A percentile compares a stretch with the other conserved stretches of the same genome.
Conservation (phyloP, 2,113 vertebrate species). For the Tylochromis polylepis region DNA sequence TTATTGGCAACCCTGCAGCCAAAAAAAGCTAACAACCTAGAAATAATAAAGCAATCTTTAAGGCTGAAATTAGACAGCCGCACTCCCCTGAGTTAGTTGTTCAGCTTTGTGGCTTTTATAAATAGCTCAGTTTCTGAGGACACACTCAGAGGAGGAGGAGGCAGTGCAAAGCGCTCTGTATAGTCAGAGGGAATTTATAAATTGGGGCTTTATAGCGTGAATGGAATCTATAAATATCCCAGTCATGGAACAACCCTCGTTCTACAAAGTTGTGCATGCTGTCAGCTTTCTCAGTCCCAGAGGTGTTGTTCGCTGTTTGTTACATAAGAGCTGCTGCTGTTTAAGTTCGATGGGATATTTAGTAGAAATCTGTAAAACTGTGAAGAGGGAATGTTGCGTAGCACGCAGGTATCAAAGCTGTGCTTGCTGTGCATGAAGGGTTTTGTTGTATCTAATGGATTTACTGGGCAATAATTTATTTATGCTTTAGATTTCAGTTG, state of each 20-base stretch:
- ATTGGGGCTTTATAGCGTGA: constrained; percentile 48
- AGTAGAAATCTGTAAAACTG: neutral
- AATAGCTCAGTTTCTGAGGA: constrained; percentile 64
- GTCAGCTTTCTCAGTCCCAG: constrained; percentile 23
- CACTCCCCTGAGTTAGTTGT: constrained; percentile 47
- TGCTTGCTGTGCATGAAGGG: neutral
- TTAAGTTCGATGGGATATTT: neutral
- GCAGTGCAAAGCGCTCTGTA: constrained; percentile 6
- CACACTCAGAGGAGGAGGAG: constrained; percentile 1
- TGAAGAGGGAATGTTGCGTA: neutral
- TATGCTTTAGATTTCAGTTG: neutral
- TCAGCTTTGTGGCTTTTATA: constrained; percentile 50
- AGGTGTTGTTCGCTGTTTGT: constrained; percentile 25
- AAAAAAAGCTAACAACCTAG: constrained; percentile 60
- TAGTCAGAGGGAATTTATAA: constrained; percentile 48
- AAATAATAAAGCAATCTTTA: constrained; percentile 62
- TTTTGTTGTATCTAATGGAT: neutral
- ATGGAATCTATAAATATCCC: constrained; percentile 54
- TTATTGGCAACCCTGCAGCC: constrained; percentile 54
- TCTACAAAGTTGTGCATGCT: constrained; percentile 23
- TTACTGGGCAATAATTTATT: neutral
- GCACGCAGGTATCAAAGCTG: neutral
- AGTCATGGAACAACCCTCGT: constrained; percentile 23
- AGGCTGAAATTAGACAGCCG: constrained; percentile 64
- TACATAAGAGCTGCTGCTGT: constrained; percentile 47